Evolutionary conservation across 1,140 invertebrate species (phyloP), one percentile per base, ranked within the genome.

Genomic region (Brachionus koreanus): DNA sequence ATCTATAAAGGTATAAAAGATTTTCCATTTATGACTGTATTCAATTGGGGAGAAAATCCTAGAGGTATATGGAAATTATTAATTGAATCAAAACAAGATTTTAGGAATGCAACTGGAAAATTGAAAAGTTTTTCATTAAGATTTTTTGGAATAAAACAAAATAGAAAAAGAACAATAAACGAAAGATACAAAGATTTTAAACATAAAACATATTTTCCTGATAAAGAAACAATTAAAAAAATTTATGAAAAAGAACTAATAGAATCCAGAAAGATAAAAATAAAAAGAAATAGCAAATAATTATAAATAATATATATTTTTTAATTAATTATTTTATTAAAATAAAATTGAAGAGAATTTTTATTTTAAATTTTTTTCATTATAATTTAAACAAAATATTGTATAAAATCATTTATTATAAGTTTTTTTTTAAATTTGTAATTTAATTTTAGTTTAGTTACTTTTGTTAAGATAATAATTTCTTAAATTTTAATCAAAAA

Each of bases 1-100:
- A n/a, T 13, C 16, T n/a, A 49, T 13, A 49, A 75, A 83, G 82
- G 69, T 29, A 49, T 83, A 9, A 75, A 89, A 4, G 91, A 93
- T 83, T 98, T 95, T 93, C 93, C 91, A 49, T 94, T 98, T 86
- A 93, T 94, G 90, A 94, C 94, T 0, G 93, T 97, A 0, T 94
- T 94, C 63, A 93, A 92, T 5, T 98, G 95, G 95, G 95, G 94
- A 9, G 96, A 98, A 88, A 88, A 91, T 85, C 92, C 94, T 3
- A 85, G 86, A 16, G 94, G 94, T 1, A 86, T 88, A 19, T 97
- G 95, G 95, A 91, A 84, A 1, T 85, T 95, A 61, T 9, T 49
- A 2, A 42, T 83, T 35, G 72, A 75, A 19, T 63, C 82, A 52
- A 37, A 43, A 49, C 39, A 23, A 7, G 43, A 57, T 19, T 12